A percentile compares a stretch with the other conserved stretches of the same genome.
phyloP scores from a whole-genome alignment of 1,140 invertebrate genomes.

The Oreohelix idahoensis region DNA sequence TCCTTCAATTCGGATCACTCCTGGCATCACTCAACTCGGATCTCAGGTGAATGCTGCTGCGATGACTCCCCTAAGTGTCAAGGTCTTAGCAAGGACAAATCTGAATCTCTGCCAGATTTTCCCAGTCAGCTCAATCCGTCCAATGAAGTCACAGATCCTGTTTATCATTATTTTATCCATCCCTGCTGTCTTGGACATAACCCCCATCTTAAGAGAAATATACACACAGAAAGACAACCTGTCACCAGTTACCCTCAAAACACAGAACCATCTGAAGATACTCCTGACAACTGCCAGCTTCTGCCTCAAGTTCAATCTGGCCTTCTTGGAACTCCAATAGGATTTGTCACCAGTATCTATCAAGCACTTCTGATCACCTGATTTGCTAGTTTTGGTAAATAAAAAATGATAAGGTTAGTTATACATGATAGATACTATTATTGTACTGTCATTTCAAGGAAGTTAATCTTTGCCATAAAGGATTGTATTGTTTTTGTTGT shows the following conservation, averaged over 20 bases:
- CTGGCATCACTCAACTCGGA: background rate
- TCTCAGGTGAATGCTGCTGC: background rate
- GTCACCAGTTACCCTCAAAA: background rate
- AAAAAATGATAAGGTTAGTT: too few species aligned
- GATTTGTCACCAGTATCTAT: background rate
- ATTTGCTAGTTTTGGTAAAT: background rate
- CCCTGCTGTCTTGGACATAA: background rate
- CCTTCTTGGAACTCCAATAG: background rate
- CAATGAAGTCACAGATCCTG: background rate
- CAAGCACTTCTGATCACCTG: background rate
- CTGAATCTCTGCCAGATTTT: background rate
- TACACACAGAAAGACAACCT: background rate
- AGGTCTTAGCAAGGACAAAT: background rate
- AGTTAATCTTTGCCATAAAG: too few species aligned
- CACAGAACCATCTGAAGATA: background rate
- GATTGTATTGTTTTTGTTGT: too few species aligned
- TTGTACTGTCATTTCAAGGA: too few species aligned
- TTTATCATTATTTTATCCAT: background rate
- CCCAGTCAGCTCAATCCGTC: background rate
- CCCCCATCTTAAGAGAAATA: background rate
- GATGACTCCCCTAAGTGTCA: background rate
- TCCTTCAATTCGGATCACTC: too few species aligned
- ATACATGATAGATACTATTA: too few species aligned
- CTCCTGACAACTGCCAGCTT: background rate
- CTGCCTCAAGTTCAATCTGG: background rate